These are phyloP conservation scores for Siniperca knerii DNA, from an alignment of 2,113 vertebrate genomes.

Conservation along the genomic window DNA sequence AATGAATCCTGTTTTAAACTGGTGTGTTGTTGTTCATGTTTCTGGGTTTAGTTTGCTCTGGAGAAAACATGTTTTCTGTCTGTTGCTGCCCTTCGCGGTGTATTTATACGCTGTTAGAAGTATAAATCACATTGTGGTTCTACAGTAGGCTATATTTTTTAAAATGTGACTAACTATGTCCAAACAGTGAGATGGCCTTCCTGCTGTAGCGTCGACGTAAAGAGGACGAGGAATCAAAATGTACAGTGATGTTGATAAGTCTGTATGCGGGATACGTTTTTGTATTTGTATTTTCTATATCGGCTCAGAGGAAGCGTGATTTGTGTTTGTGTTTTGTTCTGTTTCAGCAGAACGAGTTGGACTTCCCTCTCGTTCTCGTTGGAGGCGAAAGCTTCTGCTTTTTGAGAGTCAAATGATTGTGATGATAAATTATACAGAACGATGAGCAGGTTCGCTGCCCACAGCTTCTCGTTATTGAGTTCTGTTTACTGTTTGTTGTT, in stretches of 20 bases:
- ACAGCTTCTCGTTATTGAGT: neutral
- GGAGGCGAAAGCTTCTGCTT: neutral
- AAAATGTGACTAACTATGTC: neutral
- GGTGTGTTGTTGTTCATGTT: neutral
- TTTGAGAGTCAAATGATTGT: neutral
- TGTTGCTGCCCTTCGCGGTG: neutral
- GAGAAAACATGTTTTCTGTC: neutral
- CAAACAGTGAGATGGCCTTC: neutral
- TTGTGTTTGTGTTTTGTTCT: slow-evolving; percentile 10
- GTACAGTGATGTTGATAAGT: neutral
- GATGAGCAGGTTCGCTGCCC: too few relatives aligned
- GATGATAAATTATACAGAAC: neutral
- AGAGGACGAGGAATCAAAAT: slow-evolving; percentile 1
- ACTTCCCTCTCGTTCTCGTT: neutral
- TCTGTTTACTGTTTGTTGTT: neutral
- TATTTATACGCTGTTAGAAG: neutral
- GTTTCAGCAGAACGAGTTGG: too few relatives aligned
- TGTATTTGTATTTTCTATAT: slow-evolving; percentile 47
- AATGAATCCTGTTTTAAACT: neutral
- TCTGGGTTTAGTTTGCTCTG: neutral
- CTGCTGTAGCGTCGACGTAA: neutral
- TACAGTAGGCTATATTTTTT: neutral
- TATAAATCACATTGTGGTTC: neutral
- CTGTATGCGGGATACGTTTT: slow-evolving; percentile 36
- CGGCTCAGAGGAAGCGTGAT: slow-evolving; percentile 8